These are phyloP conservation scores for Oreotrochilus melanogaster DNA, from an alignment of 2,113 vertebrate species.

Conservation along the genomic window DNA sequence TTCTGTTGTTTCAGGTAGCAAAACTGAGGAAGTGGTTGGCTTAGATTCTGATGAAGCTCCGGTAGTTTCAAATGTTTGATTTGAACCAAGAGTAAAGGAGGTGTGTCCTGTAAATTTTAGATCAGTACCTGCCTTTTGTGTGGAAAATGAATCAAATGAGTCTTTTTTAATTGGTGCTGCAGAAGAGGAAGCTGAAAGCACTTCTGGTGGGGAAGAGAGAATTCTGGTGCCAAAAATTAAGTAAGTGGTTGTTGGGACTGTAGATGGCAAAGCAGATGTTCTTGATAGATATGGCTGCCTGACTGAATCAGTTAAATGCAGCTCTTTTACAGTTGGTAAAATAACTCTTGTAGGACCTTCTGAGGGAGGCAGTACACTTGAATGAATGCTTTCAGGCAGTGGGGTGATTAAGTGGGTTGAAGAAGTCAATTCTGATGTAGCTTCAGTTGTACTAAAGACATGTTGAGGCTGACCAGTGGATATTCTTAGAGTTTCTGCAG, in stretches of 20 bases:
- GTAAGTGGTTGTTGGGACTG: neutral
- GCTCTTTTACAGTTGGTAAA: neutral
- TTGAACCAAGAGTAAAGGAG: neutral
- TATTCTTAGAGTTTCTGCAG: neutral
- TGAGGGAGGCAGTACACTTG: neutral
- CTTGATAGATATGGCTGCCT: neutral
- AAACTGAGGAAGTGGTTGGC: neutral
- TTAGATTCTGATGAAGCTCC: neutral
- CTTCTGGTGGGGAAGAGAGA: neutral
- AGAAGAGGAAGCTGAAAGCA: neutral
- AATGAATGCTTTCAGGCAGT: neutral
- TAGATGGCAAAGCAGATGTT: neutral
- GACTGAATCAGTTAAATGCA: slow-evolving; percentile 6
- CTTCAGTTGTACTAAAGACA: neutral
- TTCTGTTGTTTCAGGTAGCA: slow-evolving; percentile 4
- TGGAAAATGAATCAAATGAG: neutral
- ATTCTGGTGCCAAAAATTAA: neutral
- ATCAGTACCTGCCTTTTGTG: neutral
- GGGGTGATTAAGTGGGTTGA: neutral
- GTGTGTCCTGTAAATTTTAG: neutral
- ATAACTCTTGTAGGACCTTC: neutral
- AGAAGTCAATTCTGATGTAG: neutral
- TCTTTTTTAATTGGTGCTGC: neutral
- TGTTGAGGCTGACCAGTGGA: neutral
- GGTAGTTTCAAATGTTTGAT: neutral